Conservation (phyloP, 1,140 invertebrate species). For the Solen grandis region DNA sequence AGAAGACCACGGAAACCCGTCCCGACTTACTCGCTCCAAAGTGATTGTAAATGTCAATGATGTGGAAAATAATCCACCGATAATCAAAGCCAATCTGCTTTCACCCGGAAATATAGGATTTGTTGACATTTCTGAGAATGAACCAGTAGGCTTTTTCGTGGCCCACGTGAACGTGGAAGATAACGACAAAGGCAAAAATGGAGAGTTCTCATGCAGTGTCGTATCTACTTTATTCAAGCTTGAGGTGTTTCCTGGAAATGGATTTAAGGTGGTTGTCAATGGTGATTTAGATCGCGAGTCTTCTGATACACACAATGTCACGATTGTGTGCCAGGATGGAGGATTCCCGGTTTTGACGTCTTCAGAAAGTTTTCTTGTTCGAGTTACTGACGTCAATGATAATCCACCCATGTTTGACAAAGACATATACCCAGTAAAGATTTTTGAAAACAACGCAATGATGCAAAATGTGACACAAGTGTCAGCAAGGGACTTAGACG, state of each 20-base stretch:
- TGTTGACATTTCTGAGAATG: constrained; percentile 49
- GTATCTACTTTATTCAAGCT: constrained; percentile 22
- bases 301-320: constrained; percentile 31
- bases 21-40: constrained; percentile 23
- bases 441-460: constrained; percentile 83
- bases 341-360: constrained; percentile 23
- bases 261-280: constrained; percentile 48
- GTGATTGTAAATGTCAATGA: constrained; percentile 44
- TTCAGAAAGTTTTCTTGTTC: constrained; percentile 42
- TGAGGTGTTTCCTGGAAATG: constrained; percentile 31
- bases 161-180: constrained; percentile 48
- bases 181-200: constrained; percentile 51
- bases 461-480: constrained; percentile 94
- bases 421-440: constrained; percentile 9
- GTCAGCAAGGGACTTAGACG: constrained; percentile 95
- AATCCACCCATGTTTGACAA: constrained; percentile 44
- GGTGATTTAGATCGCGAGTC: constrained; percentile 38
- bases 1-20: constrained; percentile 29
- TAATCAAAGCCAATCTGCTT: constrained; percentile 36
- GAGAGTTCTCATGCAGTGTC: constrained; percentile 39
- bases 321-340: constrained; percentile 38
- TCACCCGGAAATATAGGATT: constrained; percentile 38
- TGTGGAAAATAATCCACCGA: constrained; percentile 45
- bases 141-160: constrained; percentile 33
- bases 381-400: constrained; percentile 53